Conservation (phyloP, 2,888 invertebrate genomes). For the Rhorus exstirpatorius region DNA sequence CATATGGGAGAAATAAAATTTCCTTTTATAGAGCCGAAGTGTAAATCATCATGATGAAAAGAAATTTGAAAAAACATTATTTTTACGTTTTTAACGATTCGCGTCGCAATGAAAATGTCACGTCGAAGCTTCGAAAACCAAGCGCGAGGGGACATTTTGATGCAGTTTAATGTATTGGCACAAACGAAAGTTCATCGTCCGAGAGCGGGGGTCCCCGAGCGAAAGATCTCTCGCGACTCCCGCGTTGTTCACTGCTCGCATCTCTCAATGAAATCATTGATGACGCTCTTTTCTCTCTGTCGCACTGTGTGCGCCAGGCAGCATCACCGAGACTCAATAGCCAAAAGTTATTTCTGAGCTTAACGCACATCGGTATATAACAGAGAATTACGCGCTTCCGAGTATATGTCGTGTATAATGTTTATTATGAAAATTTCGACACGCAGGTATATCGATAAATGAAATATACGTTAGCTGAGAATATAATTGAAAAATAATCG, state of each 20-base stretch:
- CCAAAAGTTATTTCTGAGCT: conserved; percentile 62
- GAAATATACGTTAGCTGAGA: too few relatives aligned
- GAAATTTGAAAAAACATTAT: conserved; percentile 9
- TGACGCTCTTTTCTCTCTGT: conserved; percentile 38
- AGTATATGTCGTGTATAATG: background rate
- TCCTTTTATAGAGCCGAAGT: background rate
- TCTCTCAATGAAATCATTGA: conserved; percentile 72
- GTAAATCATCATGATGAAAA: background rate
- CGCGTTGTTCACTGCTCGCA: conserved; percentile 20
- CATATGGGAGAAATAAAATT: background rate
- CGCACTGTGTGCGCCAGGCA: conserved; percentile 35
- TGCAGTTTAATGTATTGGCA: conserved; percentile 55
- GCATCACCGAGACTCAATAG: conserved; percentile 34
- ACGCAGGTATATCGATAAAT: too few relatives aligned
- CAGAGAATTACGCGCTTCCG: background rate
- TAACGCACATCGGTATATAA: conserved; percentile 10
- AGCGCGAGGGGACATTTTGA: conserved; percentile 37
- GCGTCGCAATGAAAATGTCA: conserved; percentile 35
- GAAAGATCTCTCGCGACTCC: conserved; percentile 6
- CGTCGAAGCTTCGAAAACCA: conserved; percentile 2
- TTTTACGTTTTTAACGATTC: conserved; percentile 17
- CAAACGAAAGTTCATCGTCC: conserved; percentile 66
- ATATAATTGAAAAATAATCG: too few relatives aligned
- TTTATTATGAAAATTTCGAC: too few relatives aligned
- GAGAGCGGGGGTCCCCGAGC: conserved; percentile 23